These are phyloP conservation scores for Paralichthys olivaceus DNA, from an alignment of 2,113 vertebrate species.

Conservation along the genomic window DNA sequence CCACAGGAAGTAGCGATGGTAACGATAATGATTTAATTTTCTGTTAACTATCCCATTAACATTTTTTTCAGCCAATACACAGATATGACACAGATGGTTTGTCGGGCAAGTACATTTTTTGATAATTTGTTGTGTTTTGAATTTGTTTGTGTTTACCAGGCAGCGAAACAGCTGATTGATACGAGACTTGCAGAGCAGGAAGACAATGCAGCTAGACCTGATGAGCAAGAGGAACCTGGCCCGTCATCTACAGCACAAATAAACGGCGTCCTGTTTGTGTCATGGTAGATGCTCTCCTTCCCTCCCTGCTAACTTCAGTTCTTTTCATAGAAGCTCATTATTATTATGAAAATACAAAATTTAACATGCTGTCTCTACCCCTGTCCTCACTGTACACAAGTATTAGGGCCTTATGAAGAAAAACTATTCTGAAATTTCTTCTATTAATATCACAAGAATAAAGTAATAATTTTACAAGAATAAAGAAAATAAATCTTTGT, in stretches of 20 bases:
- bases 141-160: conserved; percentile 49
- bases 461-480: too few species aligned
- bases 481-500: too few species aligned
- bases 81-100: too few species aligned
- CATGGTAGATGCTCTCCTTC: conserved; percentile 16
- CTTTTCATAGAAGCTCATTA: background rate
- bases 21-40: too few species aligned
- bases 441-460: too few species aligned
- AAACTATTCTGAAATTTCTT: too few species aligned
- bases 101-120: background rate
- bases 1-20: too few species aligned
- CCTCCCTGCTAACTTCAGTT: background rate
- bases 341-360: too few species aligned
- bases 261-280: background rate
- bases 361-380: background rate
- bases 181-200: background rate
- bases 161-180: conserved; percentile 49
- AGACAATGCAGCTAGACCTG: background rate
- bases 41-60: background rate
- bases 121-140: background rate
- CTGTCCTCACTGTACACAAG: too few species aligned
- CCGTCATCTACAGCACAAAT: background rate
- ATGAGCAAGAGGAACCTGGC: conserved; percentile 6
- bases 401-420: too few species aligned
- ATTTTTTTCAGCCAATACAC: background rate